A percentile compares a stretch with the other conserved stretches of the same genome.
phyloP scores from a whole-genome alignment of 2,113 vertebrate species.

The Channa maculata region DNA sequence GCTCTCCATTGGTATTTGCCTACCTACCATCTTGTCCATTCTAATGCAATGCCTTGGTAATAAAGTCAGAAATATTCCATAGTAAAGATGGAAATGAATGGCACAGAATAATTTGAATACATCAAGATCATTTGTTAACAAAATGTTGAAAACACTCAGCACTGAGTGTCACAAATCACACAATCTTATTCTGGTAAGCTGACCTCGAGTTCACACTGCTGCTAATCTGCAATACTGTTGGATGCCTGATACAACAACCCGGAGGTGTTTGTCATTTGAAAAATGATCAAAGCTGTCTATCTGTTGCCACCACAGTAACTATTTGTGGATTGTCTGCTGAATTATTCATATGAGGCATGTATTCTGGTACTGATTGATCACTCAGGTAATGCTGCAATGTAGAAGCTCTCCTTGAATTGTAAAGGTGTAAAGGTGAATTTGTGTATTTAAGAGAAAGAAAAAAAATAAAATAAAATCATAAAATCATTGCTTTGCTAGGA shows the following conservation, averaged over 20 bases:
- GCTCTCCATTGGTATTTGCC: not conserved
- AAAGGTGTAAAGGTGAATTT: constrained; percentile 1
- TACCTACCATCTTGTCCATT: not conserved
- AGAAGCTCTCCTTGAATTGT: constrained; percentile 1
- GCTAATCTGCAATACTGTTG: constrained; percentile 15
- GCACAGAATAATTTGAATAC: not conserved
- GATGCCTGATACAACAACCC: constrained; percentile 40
- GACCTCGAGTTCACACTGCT: constrained; percentile 22
- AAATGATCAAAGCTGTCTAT: constrained; percentile 56
- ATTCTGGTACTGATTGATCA: constrained; percentile 52
- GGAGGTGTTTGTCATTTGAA: constrained; percentile 32
- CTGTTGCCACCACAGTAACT: constrained; percentile 54
- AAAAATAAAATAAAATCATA: too few species aligned
- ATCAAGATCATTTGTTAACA: not conserved
- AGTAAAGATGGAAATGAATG: not conserved
- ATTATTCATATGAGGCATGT: constrained; percentile 61
- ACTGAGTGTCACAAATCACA: constrained; percentile 6
- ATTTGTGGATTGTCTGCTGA: constrained; percentile 59
- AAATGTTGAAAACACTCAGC: not conserved
- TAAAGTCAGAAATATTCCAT: not conserved
- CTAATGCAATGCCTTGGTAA: not conserved
- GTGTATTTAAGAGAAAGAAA: too few species aligned
- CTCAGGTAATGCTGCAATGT: constrained; percentile 37
- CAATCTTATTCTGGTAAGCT: not conserved
- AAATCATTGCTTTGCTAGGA: too few species aligned